These are phyloP conservation scores for Mystacornis crossleyi DNA, from an alignment of 2,113 vertebrate species.

Conservation along the genomic window DNA sequence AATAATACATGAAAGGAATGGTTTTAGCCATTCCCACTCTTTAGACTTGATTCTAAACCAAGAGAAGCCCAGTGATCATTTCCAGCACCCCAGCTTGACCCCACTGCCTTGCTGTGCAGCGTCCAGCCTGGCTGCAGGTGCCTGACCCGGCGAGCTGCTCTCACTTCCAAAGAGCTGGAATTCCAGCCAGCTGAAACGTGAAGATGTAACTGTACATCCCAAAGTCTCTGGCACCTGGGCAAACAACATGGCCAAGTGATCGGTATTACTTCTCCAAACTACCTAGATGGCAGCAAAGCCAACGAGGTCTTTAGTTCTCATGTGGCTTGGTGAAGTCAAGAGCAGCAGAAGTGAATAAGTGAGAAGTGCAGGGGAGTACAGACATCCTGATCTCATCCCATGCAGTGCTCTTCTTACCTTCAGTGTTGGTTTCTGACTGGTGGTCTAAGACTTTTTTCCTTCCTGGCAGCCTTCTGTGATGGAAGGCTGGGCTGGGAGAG, in stretches of 20 bases:
- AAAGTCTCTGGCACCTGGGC: neutral
- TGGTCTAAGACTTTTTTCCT: neutral
- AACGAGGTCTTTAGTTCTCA: neutral
- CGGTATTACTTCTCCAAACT: neutral
- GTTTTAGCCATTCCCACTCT: neutral
- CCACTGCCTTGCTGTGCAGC: neutral
- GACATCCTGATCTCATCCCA: neutral
- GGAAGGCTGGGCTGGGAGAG: neutral
- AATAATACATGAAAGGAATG: neutral
- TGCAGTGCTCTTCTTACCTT: neutral
- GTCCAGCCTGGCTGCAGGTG: neutral
- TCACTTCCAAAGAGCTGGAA: neutral
- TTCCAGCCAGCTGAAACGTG: neutral
- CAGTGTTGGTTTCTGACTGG: neutral
- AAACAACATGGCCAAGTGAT: neutral
- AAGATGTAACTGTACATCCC: neutral
- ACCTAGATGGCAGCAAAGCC: neutral
- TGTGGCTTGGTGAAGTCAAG: accelerated
- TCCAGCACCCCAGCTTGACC: neutral
- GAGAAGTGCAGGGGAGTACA: neutral
- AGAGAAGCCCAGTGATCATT: neutral
- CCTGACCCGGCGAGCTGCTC: accelerated
- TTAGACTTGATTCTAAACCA: neutral
- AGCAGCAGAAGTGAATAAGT: neutral
- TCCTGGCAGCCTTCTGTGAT: neutral